Conservation (phyloP, 2,888 invertebrate species). For the Dryococelus australis region DNA sequence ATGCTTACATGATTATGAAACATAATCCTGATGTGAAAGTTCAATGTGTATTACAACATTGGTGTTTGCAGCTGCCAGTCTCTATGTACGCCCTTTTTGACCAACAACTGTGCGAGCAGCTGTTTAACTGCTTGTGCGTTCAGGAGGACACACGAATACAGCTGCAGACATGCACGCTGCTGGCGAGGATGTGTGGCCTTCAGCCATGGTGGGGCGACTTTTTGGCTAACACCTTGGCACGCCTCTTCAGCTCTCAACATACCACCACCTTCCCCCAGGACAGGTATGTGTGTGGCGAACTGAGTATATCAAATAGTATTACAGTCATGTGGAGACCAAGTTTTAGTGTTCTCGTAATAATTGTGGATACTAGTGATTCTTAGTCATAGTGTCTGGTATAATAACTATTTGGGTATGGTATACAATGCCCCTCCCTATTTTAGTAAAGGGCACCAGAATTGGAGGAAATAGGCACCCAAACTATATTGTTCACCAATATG, state of each 20-base stretch:
- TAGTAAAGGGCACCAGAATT: too few species aligned
- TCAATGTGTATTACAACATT: background rate
- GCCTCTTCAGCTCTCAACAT: slow-evolving; percentile 80
- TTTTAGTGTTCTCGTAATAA: background rate
- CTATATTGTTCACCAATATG: too few species aligned
- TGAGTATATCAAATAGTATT: background rate
- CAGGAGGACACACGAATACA: slow-evolving; percentile 81
- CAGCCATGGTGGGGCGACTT: slow-evolving; percentile 91
- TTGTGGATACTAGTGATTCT: background rate
- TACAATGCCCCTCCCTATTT: too few species aligned
- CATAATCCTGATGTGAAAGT: too few species aligned
- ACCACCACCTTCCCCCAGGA: slow-evolving; percentile 85
- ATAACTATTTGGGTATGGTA: too few species aligned
- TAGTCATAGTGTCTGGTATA: too few species aligned
- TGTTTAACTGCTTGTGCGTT: slow-evolving; percentile 78
- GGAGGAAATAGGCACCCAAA: too few species aligned
- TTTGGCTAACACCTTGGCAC: slow-evolving; percentile 81
- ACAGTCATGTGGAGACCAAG: background rate
- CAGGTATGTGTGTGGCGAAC: slow-evolving; percentile 63
- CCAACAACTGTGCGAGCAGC: slow-evolving; percentile 64
- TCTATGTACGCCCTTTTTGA: slow-evolving; percentile 58
- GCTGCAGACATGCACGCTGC: slow-evolving; percentile 77
- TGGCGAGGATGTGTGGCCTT: slow-evolving; percentile 78
- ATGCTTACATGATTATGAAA: too few species aligned
- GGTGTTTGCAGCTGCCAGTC: slow-evolving; percentile 38